These are phyloP conservation scores for Scolopax rusticola DNA, from an alignment of 2,797 vertebrate species.

Conservation along the genomic window DNA sequence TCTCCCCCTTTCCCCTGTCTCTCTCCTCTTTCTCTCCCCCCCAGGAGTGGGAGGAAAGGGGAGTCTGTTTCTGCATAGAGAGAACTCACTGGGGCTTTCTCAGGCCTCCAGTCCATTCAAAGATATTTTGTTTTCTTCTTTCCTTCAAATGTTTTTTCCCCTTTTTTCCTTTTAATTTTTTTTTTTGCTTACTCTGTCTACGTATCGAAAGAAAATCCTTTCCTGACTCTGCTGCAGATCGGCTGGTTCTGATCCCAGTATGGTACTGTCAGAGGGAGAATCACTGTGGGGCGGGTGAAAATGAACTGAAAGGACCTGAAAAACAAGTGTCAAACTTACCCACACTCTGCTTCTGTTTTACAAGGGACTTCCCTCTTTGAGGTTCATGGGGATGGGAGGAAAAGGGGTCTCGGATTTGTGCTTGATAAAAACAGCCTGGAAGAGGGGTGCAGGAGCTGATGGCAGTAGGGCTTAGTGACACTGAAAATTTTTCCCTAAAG, in stretches of 20 bases:
- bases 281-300: slow-evolving; percentile 16
- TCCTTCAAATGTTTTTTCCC: slow-evolving; percentile 15
- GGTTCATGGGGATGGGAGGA: neutral
- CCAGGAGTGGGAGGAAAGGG: slow-evolving; percentile 43
- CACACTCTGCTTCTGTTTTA: slow-evolving; percentile 66
- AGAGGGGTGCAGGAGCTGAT: neutral
- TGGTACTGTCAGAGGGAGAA: slow-evolving; percentile 53
- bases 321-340: slow-evolving; percentile 2
- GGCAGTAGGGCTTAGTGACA: neutral
- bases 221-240: slow-evolving; percentile 52
- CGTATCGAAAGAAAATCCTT: neutral
- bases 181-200: neutral
- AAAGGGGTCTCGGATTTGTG: neutral
- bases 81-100: neutral
- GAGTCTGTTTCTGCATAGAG: neutral
- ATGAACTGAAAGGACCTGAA: slow-evolving; percentile 32
- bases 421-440: neutral
- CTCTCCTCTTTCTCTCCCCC: slow-evolving; percentile 4
- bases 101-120: neutral
- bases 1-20: neutral
- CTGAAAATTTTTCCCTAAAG: neutral
- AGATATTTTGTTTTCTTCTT: neutral
- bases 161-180: neutral
- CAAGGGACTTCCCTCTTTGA: slow-evolving; percentile 26
- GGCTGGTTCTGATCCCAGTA: slow-evolving; percentile 56